phyloP scores from a whole-genome alignment of 2,113 vertebrate genomes.

The Daphoenositta chrysoptera region DNA sequence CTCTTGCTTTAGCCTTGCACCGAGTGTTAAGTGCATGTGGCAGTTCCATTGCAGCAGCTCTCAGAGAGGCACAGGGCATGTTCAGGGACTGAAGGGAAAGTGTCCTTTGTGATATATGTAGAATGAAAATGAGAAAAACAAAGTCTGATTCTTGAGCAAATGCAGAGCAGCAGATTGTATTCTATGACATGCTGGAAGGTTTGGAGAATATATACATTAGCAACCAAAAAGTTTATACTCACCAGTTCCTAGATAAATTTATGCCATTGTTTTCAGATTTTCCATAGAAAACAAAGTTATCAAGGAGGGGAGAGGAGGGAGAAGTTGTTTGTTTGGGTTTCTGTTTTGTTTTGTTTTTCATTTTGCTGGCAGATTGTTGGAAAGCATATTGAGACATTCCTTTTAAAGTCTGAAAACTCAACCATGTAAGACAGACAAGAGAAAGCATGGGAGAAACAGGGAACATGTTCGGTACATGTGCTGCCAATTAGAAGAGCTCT shows the following conservation, averaged over 20 bases:
- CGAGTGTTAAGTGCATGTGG: accelerated
- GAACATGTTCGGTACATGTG: neutral
- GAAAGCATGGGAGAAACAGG: neutral
- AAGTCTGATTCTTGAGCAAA: neutral
- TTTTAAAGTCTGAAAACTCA: neutral
- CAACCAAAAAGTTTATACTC: neutral
- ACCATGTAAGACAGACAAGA: neutral
- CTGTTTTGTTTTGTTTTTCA: neutral
- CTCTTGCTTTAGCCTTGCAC: neutral
- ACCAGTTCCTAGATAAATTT: neutral
- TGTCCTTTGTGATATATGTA: neutral
- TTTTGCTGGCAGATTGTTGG: neutral
- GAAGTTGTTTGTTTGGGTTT: neutral
- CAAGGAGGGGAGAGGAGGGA: accelerated
- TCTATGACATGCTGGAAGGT: neutral
- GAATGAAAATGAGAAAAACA: neutral
- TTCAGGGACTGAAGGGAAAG: neutral
- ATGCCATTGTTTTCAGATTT: neutral
- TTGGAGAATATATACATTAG: neutral
- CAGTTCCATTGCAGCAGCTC: neutral
- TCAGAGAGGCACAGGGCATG: neutral
- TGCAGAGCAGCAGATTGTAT: neutral
- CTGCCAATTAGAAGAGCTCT: neutral
- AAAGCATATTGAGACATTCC: neutral
- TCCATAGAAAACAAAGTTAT: neutral